Percentiles rank a stretch among this genome's conserved stretches.
Conservation (phyloP, 2,888 invertebrate species). For the Acholoe squamosa region DNA sequence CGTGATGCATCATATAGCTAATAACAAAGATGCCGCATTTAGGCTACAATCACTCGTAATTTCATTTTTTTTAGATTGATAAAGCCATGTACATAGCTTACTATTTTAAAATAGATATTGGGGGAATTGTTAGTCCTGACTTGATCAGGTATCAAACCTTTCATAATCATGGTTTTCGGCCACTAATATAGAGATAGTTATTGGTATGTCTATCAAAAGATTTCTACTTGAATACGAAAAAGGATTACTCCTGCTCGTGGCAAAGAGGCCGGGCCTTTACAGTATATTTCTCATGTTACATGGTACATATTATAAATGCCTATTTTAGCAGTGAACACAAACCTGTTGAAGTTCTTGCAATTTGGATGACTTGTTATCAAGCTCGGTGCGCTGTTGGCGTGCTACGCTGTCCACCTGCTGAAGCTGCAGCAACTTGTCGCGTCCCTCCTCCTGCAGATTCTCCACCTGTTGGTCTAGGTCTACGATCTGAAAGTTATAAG, state of each 20-base stretch:
- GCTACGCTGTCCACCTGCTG: conserved; percentile 74
- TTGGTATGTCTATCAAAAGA: too few species aligned
- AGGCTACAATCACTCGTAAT: neutral
- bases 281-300: neutral
- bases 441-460: conserved; percentile 73
- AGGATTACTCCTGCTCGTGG: too few species aligned
- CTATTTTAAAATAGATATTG: too few species aligned
- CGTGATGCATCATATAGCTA: conserved; percentile 43
- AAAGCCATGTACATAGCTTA: too few species aligned
- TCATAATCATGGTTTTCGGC: too few species aligned
- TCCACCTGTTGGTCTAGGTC: conserved; percentile 76
- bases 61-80: too few species aligned
- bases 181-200: too few species aligned
- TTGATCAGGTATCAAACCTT: too few species aligned
- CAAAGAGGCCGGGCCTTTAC: too few species aligned
- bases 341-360: conserved; percentile 75
- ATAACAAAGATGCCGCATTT: neutral
- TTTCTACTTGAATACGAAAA: too few species aligned
- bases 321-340: conserved; percentile 15
- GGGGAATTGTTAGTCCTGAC: too few species aligned
- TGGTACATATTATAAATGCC: neutral
- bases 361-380: conserved; percentile 74
- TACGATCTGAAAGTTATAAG: conserved; percentile 74
- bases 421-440: conserved; percentile 74
- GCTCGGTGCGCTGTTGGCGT: conserved; percentile 74